Evolutionary conservation across 2,797 vertebrate species (phyloP).

Genomic region (Chiloscyllium punctatum): DNA sequence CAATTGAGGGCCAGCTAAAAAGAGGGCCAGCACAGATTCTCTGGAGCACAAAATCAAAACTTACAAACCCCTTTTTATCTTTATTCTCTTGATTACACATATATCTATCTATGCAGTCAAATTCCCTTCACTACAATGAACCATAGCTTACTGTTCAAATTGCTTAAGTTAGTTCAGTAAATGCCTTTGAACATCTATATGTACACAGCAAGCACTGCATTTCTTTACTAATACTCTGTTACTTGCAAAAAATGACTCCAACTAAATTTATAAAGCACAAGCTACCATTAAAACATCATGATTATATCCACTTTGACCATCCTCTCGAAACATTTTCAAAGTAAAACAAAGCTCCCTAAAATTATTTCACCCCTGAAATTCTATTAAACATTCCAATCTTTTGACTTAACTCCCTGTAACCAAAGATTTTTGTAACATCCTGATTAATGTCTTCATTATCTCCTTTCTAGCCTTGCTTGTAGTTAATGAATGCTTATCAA

Average conservation of each 20-base stretch:
- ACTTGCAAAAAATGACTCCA: neutral
- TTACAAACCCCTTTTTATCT: neutral
- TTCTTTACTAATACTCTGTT: neutral
- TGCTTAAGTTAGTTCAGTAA: neutral
- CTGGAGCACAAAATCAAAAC: neutral
- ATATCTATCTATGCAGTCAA: neutral
- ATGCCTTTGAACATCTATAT: conserved; percentile 8
- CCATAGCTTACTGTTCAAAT: neutral
- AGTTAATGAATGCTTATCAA: neutral
- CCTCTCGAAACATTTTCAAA: neutral
- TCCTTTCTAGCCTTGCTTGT: neutral
- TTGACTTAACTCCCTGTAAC: neutral
- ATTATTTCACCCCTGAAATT: neutral
- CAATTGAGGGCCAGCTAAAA: neutral
- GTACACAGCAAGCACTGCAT: neutral
- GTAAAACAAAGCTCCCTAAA: neutral
- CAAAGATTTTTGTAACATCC: neutral
- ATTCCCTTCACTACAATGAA: neutral
- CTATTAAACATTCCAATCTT: conserved; percentile 6
- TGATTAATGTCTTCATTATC: neutral
- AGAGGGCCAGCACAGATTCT: neutral
- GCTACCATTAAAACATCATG: neutral
- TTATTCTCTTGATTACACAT: neutral
- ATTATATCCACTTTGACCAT: neutral
- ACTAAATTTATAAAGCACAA: neutral